phyloP scores from a whole-genome alignment of 2,113 vertebrate species.

The Pelobates fuscus region DNA sequence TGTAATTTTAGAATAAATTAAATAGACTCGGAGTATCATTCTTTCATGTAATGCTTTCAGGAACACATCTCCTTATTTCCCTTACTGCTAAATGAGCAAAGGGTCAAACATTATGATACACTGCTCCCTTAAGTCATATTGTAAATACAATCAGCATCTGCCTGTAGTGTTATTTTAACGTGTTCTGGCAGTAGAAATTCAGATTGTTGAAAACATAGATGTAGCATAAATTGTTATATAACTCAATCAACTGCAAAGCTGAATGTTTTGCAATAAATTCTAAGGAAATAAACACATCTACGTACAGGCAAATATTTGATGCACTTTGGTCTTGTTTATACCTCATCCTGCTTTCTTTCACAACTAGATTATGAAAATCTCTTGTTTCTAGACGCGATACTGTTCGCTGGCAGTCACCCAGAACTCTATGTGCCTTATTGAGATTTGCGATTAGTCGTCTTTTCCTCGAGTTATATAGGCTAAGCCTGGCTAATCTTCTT shows the following conservation, averaged over 20 bases:
- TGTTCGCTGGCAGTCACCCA: conserved; percentile 18
- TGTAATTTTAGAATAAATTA: neutral
- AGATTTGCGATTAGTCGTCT: conserved; percentile 21
- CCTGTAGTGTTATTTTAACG: neutral
- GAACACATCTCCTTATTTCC: neutral
- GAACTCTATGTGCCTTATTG: neutral
- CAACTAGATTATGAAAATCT: conserved; percentile 26
- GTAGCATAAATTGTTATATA: neutral
- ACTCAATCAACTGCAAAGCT: conserved; percentile 7
- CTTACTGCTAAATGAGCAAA: neutral
- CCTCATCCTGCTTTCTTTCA: conserved; percentile 1
- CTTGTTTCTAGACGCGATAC: conserved; percentile 41
- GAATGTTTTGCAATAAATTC: neutral
- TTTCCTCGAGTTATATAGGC: conserved; percentile 6
- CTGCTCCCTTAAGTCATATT: neutral
- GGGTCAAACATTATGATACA: neutral
- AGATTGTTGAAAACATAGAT: neutral
- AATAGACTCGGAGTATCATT: neutral
- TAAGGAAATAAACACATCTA: neutral
- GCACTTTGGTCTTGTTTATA: conserved; percentile 9
- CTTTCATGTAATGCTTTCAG: neutral
- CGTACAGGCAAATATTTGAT: conserved; percentile 11
- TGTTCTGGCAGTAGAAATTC: neutral
- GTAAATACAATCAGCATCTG: neutral
- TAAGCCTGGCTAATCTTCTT: conserved; percentile 3